phyloP scores from a whole-genome alignment of 2,797 vertebrate genomes.

The Echeneis naucrates region DNA sequence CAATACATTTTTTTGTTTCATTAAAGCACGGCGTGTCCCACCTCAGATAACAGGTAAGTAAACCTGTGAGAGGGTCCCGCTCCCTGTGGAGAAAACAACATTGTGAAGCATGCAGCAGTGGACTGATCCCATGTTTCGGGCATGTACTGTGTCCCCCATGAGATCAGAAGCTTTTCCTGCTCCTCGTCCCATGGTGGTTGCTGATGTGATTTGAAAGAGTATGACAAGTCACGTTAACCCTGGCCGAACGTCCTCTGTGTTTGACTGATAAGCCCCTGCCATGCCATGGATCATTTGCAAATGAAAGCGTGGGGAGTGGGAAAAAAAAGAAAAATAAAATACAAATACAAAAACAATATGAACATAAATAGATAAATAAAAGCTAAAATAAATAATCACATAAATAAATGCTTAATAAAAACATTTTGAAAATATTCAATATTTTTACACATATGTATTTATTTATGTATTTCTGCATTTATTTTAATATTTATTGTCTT shows the following conservation, averaged over 20 bases:
- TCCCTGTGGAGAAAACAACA: conserved; percentile 11
- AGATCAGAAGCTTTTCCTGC: conserved; percentile 2
- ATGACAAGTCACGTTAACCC: conserved; percentile 42
- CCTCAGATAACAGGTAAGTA: not conserved
- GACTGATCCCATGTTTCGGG: not conserved
- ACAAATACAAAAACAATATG: too few relatives aligned
- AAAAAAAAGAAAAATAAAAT: too few relatives aligned
- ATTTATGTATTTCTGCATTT: too few relatives aligned
- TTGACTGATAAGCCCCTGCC: conserved; percentile 19
- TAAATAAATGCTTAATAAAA: too few relatives aligned
- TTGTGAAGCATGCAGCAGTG: not conserved
- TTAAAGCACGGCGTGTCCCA: not conserved
- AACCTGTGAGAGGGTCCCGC: not conserved
- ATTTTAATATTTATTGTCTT: too few relatives aligned
- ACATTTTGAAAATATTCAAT: too few relatives aligned
- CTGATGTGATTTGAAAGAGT: conserved; percentile 40
- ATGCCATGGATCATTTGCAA: conserved; percentile 14
- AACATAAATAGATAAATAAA: too few relatives aligned
- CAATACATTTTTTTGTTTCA: not conserved
- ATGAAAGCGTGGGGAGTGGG: too few relatives aligned
- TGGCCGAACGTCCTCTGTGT: conserved; percentile 20
- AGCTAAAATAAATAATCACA: too few relatives aligned
- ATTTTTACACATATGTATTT: too few relatives aligned
- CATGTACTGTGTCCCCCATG: conserved; percentile 3
- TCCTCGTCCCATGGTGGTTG: conserved; percentile 1